Evolutionary conservation across 2,888 invertebrate genomes (phyloP), one percentile per base, ranked within the genome.

Genomic region (Schizotus pectinicornis): DNA sequence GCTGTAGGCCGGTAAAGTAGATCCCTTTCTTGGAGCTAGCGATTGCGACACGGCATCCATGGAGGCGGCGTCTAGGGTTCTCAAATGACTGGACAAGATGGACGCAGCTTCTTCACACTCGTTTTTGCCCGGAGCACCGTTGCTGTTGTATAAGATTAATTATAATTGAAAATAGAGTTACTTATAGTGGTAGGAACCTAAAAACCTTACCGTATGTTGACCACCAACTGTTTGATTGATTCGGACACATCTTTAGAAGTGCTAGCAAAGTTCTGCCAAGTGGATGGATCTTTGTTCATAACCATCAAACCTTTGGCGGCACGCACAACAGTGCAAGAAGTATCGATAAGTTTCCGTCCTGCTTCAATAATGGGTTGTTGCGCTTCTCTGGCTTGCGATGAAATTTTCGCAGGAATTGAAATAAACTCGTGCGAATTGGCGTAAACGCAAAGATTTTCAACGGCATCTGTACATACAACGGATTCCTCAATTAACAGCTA

Each of bases 201-300:
- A 37, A 45, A 36, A 11, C 67, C 74, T 69, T 75, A 89, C 85
- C 92, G 88, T 69, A 98, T 95, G 63, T 94, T 93, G 8, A 94
- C 89, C 3, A 98, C 96, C 3, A 99, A 85, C 7, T 89, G 87
- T 80, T 98, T 98, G 75, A 99, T 98, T 30, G 95, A 93, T 77
- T 98, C 98, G 0, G 97, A 97, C 0, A 99, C 97, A 47, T 89
- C 90, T 78, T 95, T 97, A 76, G 96, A 96, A 82, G 97, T 95
- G 69, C 88, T 88, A 0, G 98, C 96, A 60, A 99, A 86, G 56
- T 90, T 85, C 77, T 97, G 97, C 96, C 98, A 98, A 13, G 94
- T 94, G 1, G 91, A 86, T 1, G 96, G 92, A 81, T 98, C 98
- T 64, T 90, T 89, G 0, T 97, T 95, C 45, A 91, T 87, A 30